Evolutionary conservation across 2,888 invertebrate species (phyloP), one percentile per base, ranked within the genome.

Genomic region (Lamellibrachia satsuma): DNA sequence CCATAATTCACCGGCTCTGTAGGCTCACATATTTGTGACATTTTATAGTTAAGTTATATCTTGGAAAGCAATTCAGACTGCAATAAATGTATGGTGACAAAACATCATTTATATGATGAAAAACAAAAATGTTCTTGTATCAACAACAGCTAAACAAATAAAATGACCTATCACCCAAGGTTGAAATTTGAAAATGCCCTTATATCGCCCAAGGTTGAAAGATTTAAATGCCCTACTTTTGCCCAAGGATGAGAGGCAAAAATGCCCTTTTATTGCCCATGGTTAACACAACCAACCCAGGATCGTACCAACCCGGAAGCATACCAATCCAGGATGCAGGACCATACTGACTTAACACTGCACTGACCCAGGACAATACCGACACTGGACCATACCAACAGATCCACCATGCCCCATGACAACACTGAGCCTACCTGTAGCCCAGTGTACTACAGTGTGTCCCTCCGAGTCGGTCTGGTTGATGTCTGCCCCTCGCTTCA

Each of bases 401-500:
- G 22, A 15, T 39, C 39, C 39, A 39, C 39, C 39, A 39, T 39
- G 75, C 3, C 75, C 75, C 11, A 22, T 15, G 22, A 75, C 75
- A 11, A 75, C n/a, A 15, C 75, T 75, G n/a, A 75, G 22, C 75
- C 3, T n/a, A 99, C 99, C 99, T 94, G 99, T 99, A 39, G 99
- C 99, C 99, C 99, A 99, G 96, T 99, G 99, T 11, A 99, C 98
- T 91, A 98, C 98, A 2, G 99, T 98, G 96, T 99, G 99, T 93
- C 98, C 98, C 96, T 99, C 99, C 95, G 98, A 98, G 96, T 99
- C 99, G 94, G 98, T 97, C 91, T 98, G 98, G 96, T 98, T 98
- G 94, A 99, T 98, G 96, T 99, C 98, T 9, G 99, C 99, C 90
- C 98, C 98, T 95, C 98, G 98, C 90, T 98, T 98, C 92, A 99